Evolutionary conservation across 1,140 invertebrate genomes (phyloP).

Genomic region (Schlechtendalia chinensis): DNA sequence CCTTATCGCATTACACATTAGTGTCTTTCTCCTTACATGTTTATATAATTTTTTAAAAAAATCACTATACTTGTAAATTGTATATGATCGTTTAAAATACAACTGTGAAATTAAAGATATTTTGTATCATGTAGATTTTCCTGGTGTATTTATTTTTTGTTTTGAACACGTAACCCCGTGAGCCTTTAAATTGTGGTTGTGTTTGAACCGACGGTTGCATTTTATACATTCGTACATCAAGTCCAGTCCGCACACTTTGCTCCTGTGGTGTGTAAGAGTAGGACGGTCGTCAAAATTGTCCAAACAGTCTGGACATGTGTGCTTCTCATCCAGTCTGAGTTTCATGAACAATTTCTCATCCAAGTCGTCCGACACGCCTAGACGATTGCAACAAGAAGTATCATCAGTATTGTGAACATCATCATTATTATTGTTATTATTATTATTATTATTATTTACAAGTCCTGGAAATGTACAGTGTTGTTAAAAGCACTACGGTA

Average conservation of each 20-base stretch:
- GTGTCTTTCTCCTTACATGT: conserved; percentile 6
- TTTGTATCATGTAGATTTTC: conserved; percentile 43
- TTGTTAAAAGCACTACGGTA: conserved; percentile 5
- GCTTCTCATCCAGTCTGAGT: conserved; percentile 20
- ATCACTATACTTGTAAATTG: neutral
- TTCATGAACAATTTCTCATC: conserved; percentile 43
- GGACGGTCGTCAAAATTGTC: neutral
- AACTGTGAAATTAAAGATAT: neutral
- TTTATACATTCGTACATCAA: conserved; percentile 52
- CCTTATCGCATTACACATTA: conserved; percentile 12
- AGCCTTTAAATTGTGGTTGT: conserved; percentile 52
- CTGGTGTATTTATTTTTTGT: conserved; percentile 24
- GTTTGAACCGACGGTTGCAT: conserved; percentile 52
- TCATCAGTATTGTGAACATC: neutral
- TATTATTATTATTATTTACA: neutral
- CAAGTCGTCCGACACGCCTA: conserved; percentile 1
- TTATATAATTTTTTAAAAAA: neutral
- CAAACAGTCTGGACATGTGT: conserved; percentile 43
- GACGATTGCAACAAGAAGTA: neutral
- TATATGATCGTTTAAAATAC: neutral
- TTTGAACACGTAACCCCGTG: conserved; percentile 48
- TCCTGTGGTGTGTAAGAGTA: conserved; percentile 39
- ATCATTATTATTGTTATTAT: neutral
- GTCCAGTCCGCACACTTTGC: conserved; percentile 52
- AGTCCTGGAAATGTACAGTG: neutral